Conservation (phyloP, 2,113 vertebrate genomes). For the Actenoides lindsayi region DNA sequence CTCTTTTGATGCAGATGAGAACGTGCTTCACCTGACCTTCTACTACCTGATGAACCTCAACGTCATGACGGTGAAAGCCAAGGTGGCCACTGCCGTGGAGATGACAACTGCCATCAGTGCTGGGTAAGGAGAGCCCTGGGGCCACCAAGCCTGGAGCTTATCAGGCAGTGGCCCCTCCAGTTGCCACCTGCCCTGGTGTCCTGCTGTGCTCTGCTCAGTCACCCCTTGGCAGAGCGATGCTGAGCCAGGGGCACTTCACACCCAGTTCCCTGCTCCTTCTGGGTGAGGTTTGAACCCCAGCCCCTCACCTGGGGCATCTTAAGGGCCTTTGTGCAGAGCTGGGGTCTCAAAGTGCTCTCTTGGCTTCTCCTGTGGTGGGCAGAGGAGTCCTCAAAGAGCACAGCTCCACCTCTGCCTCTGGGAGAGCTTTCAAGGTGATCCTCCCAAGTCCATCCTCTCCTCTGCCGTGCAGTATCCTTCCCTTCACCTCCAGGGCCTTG, state of each 20-base stretch:
- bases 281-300: not conserved
- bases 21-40: conserved; percentile 89
- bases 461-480: not conserved
- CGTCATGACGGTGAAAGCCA: conserved; percentile 92
- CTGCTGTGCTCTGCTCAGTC: not conserved
- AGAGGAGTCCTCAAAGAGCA: not conserved
- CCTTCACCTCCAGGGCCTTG: not conserved
- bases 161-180: rapidly evolving
- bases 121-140: conserved; percentile 67
- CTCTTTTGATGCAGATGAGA: conserved; percentile 81
- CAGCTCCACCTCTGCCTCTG: not conserved
- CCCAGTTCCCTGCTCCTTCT: not conserved
- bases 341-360: not conserved
- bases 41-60: conserved; percentile 97
- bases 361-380: not conserved
- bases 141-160: rapidly evolving
- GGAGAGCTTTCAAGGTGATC: not conserved
- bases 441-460: not conserved
- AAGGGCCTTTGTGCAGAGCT: not conserved
- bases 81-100: conserved; percentile 85
- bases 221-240: rapidly evolving
- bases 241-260: too few species aligned
- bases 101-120: conserved; percentile 84
- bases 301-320: not conserved
- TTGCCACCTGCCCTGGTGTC: not conserved